Evolutionary conservation across 1,140 invertebrate genomes (phyloP), one percentile per base, ranked within the genome.

Genomic region (Ceratoteleas bidentatus): DNA sequence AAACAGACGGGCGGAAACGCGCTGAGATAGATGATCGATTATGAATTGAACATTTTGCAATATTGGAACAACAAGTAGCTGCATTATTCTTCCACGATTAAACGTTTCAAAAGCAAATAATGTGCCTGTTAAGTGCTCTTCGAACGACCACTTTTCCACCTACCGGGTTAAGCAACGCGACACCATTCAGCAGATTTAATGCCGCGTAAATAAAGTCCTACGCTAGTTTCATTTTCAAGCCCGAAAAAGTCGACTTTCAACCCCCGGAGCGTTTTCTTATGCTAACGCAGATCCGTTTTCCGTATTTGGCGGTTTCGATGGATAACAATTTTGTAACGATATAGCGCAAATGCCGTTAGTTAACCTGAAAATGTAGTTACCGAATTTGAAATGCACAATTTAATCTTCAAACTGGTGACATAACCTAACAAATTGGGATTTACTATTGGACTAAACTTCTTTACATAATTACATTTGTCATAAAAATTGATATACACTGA

Each of bases 91-190:
- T 49, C 16, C 49, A 61, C 61, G 68, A 73, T 79, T 73, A 50
- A 50, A 61, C 49, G 68, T 60, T 62, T 79, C 54, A 73, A 45
- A 72, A 66, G 61, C 54, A 79, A 53, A 61, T 78, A 78, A 78
- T 58, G 33, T 34, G 36, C 36, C 58, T n/a, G 53, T 33, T 36
- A 61, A 66, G 50, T 73, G 56, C 61, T 61, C 68, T 36, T 40
- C 47, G 14, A 66, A 38, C 49, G 36, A 14, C 54, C 70, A 74
- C 40, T 80, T 72, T 79, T 66, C 62, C 77, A 74, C 77, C 77
- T 58, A 74, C 77, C 69, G 47, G 50, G 52, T 80, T 74, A 33
- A 64, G 69, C 50, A 80, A 80, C 54, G 32, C 47, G 16, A 58
- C 52, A 58, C 66, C 53, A 36, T 60, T 66, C 24, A 54, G 45